These are phyloP conservation scores for Dunckerocampus dactyliophorus DNA, from an alignment of 2,113 vertebrate species.

Conservation along the genomic window DNA sequence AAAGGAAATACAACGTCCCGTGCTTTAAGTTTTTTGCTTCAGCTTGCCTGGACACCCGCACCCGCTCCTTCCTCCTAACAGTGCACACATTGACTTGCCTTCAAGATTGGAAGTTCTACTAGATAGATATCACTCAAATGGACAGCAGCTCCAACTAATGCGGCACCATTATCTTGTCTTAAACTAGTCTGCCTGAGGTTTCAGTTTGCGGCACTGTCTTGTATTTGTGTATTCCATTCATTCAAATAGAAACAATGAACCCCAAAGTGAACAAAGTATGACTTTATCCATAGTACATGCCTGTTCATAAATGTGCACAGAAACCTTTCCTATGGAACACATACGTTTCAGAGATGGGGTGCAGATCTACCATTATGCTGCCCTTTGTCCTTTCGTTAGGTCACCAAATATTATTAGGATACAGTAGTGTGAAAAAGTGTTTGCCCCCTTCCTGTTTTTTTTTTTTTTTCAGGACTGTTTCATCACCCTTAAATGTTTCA, in stretches of 20 bases:
- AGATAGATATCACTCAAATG: conserved; percentile 32
- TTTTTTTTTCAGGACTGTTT: no score
- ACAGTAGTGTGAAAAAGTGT: no score
- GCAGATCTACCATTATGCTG: no score
- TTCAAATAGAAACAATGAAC: conserved; percentile 15
- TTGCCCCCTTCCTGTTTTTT: no score
- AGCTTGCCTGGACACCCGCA: conserved; percentile 16
- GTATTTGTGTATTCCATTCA: conserved; percentile 24
- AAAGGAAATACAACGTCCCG: conserved; percentile 40
- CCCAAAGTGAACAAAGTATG: conserved; percentile 19
- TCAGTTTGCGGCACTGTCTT: conserved; percentile 41
- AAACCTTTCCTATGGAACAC: conserved; percentile 6
- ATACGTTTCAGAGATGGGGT: conserved; percentile 12
- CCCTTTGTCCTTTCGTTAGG: not conserved
- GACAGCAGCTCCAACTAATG: conserved; percentile 45
- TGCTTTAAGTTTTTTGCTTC: conserved; percentile 16
- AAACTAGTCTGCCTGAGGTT: conserved; percentile 36
- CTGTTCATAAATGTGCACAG: conserved; percentile 19
- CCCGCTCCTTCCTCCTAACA: conserved; percentile 19
- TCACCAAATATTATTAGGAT: no score
- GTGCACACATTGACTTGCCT: conserved; percentile 53
- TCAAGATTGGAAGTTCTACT: conserved; percentile 46
- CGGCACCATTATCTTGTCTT: conserved; percentile 42
- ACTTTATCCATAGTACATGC: conserved; percentile 15
- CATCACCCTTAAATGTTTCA: no score